Evolutionary conservation across 2,797 vertebrate species (phyloP), one percentile per base, ranked within the genome.

Genomic region (Crocidura indochinensis): DNA sequence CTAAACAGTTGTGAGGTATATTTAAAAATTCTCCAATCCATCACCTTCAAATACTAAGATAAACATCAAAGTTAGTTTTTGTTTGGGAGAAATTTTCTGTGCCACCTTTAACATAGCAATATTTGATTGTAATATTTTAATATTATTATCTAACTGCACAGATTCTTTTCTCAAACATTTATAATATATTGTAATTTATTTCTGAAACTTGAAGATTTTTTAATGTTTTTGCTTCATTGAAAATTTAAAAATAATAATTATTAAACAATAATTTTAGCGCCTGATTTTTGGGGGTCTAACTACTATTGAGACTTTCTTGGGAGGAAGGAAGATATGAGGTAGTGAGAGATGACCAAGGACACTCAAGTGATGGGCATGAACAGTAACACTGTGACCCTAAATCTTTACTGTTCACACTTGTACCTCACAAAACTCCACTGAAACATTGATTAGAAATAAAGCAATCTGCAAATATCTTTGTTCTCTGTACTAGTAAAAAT

Each of bases 161-260:
- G 88, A 22, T 60, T 92, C 15, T 86, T 90, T 10, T 53, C 44
- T 92, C 62, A 68, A 24, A 68, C 24, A 51, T 26, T 86, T 88
- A 26, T 81, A 82, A 49, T 56, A 38, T 8, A 14, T 53, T 77
- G 65, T 65, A 76, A 14, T 2, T 80, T 87, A 27, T 79, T 11
- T 78, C 31, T 84, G 31, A 62, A 31, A 27, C 8, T 31, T 72
- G 38, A 38, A 60, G 6, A 60, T 60, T 60, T 19, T 60, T 64
- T 7, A 89, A 81, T 85, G 27, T 72, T 91, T 38, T 67, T 75
- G 26, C 6, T 51, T 53, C 47, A 64, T n/a, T 83, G 64, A 83
- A 84, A 87, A 17, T 80, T 90, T 91, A 88, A n/a, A 76, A 88
- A 56, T 27, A 80, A 44, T 78, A 78, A 67, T 78, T 93, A 73